Conservation (phyloP, 2,113 vertebrate species). For the Caranx melampygus region DNA sequence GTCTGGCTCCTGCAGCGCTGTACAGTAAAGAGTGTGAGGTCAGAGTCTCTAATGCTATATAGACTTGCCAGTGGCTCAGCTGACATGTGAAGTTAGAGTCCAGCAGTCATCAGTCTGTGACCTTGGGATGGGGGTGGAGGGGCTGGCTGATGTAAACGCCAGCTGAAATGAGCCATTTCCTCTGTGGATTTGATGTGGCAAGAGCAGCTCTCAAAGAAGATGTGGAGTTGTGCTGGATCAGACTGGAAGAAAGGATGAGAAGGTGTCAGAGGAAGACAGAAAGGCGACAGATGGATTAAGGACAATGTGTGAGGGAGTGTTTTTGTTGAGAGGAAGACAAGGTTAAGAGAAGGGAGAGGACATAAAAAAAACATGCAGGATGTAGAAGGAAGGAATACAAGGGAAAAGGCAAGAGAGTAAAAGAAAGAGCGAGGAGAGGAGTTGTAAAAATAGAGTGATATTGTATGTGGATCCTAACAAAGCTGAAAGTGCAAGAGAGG, state of each 20-base stretch:
- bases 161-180: constrained; percentile 56
- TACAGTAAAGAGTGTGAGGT: constrained; percentile 23
- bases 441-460: constrained; percentile 52
- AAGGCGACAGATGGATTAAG: not conserved
- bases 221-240: constrained; percentile 10
- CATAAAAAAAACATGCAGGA: not conserved
- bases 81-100: constrained; percentile 59
- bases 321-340: constrained; percentile 39
- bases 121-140: not conserved
- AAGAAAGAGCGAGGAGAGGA: constrained; percentile 4
- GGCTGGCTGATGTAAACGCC: constrained; percentile 40
- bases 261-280: constrained; percentile 4
- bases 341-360: not conserved
- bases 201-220: constrained; percentile 40
- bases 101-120: constrained; percentile 31
- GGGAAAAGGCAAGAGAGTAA: constrained; percentile 1
- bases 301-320: not conserved
- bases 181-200: not conserved
- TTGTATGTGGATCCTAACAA: constrained; percentile 52
- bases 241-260: constrained; percentile 28
- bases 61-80: constrained; percentile 18
- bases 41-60: constrained; percentile 34
- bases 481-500: constrained; percentile 57
- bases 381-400: not conserved
- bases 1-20: not conserved